phyloP scores from a whole-genome alignment of 2,797 vertebrate genomes.

The Notoglanidium macrostoma region DNA sequence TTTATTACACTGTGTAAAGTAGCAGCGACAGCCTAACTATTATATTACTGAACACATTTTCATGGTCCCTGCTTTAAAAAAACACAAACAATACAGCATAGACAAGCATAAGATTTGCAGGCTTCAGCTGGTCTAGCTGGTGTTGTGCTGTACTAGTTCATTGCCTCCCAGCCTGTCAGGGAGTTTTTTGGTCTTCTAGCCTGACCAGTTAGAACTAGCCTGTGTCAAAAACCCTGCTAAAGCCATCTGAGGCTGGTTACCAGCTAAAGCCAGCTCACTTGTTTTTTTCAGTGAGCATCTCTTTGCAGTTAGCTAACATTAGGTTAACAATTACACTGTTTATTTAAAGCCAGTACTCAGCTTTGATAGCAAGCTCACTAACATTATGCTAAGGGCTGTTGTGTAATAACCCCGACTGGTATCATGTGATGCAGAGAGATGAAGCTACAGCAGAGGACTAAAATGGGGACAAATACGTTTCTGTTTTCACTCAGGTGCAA shows the following conservation, averaged over 20 bases:
- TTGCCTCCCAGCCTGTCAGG: neutral
- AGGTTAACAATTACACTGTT: neutral
- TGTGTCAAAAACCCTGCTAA: neutral
- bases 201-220: neutral
- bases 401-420: conserved; percentile 4
- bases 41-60: neutral
- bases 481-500: conserved; percentile 1
- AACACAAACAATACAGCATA: neutral
- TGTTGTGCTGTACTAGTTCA: neutral
- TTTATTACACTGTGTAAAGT: neutral
- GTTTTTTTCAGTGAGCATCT: neutral
- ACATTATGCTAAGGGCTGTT: neutral
- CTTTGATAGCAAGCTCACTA: neutral
- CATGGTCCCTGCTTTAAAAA: neutral
- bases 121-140: neutral
- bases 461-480: neutral
- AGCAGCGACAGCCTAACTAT: neutral
- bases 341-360: neutral
- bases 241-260: neutral
- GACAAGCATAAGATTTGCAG: neutral
- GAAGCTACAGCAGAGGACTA: neutral
- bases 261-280: neutral
- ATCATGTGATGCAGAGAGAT: neutral
- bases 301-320: conserved; percentile 1
- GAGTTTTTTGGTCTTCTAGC: neutral